Evolutionary conservation across 2,113 vertebrate genomes (phyloP).

Genomic region (Petrocephalus zakoni): DNA sequence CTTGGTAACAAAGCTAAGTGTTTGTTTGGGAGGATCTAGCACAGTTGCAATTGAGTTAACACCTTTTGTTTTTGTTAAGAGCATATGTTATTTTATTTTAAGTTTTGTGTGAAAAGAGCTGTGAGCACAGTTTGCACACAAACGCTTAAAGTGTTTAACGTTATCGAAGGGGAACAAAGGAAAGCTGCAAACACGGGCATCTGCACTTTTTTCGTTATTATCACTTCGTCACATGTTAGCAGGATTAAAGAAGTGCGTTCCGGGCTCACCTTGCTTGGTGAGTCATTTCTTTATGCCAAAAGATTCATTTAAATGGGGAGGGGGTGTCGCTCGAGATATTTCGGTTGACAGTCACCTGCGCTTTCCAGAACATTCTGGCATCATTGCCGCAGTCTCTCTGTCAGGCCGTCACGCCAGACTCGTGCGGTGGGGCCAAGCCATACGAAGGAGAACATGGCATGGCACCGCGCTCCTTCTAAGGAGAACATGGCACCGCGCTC

Average conservation of each 20-base stretch:
- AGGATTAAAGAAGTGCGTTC: neutral
- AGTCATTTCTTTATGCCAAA: neutral
- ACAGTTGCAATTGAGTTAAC: constrained; percentile 70
- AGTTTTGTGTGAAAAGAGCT: constrained; percentile 63
- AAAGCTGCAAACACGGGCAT: constrained; percentile 57
- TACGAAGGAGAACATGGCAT: neutral
- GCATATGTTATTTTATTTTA: constrained; percentile 69
- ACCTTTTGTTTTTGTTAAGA: constrained; percentile 66
- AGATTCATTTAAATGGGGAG: neutral
- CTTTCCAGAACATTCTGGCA: neutral
- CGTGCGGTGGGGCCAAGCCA: neutral
- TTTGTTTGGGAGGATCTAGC: constrained; percentile 66
- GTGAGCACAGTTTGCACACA: constrained; percentile 67
- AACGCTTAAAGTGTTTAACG: constrained; percentile 64
- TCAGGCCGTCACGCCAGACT: neutral
- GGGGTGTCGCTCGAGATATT: neutral
- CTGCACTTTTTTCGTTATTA: constrained; percentile 36
- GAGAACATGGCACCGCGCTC: neutral
- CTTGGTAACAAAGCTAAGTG: constrained; percentile 72
- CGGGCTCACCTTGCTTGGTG: neutral
- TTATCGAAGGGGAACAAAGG: constrained; percentile 58
- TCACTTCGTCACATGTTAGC: constrained; percentile 28
- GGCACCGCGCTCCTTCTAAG: neutral
- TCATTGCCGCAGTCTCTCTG: neutral
- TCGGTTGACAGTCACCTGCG: neutral